Evolutionary conservation across 2,797 vertebrate species (phyloP), one percentile per base, ranked within the genome.

Genomic region (Sebastes kiyomatsui): DNA sequence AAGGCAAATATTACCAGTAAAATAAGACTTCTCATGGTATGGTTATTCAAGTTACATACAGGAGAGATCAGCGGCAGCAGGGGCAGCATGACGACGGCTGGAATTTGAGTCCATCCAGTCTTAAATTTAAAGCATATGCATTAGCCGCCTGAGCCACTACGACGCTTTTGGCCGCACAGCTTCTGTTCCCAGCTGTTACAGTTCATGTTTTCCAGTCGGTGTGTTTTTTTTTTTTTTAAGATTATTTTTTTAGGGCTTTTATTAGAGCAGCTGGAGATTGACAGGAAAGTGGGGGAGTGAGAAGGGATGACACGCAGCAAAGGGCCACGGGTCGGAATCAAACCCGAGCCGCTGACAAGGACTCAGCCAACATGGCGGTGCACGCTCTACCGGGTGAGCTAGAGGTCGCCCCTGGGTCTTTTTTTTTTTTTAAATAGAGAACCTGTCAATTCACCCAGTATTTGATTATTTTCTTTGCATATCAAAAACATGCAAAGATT

Each of bases 111-210:
- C 25, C 14, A 11, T 25, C 3, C 8, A 23, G 38, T 68, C 62
- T 46, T 82, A 71, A 75, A 78, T 69, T 13, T 42, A 35, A 87
- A 69, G 22, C 22, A 38, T n/a, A 27, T 84, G 55, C 60, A 55
- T 55, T 25, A 42, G 8, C 55, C 20, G 18, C 22, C 23, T 7
- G 58, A 68, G 46, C 42, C 5, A 20, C 25, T 38, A n/a, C 5
- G n/a, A 76, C 13, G 14, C 46, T 23, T 54, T 56, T 46, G 6
- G 22, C 12, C 1, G 3, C 49, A n/a, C 3, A 33, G 35, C 49
- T 27, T 64, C 54, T 74, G 27, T 23, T 27, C 30, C 67, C 60
- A 76, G 67, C 7, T 66, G 35, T 23, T 52, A 30, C 13, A 30
- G 22, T 54, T 38, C n/a, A 59, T 46, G 28, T 52, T 74, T 67